Percentiles rank a stretch among this genome's conserved stretches.
phyloP scores from a whole-genome alignment of 1,140 invertebrate species.

The Mamestra configurata region DNA sequence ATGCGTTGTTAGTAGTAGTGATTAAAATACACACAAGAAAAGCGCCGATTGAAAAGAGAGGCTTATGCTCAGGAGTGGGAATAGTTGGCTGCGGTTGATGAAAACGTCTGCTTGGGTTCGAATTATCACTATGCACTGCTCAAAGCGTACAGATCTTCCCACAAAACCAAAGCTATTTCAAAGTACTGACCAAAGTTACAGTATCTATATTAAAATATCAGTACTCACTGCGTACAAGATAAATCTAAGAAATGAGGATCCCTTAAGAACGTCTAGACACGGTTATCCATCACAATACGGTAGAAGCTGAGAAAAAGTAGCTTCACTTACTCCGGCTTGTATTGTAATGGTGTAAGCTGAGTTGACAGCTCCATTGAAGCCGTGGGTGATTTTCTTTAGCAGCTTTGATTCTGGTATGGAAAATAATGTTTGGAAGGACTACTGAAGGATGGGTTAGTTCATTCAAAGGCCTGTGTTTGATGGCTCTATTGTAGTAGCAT shows the following conservation, averaged over 20 bases:
- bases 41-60: no score
- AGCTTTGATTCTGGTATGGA: background rate
- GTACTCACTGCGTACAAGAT: background rate
- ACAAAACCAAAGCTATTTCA: no score
- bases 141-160: no score
- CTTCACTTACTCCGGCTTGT: constrained; percentile 42
- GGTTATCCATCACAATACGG: constrained; percentile 16
- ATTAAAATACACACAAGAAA: no score
- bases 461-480: no score
- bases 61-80: no score
- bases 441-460: no score
- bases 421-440: constrained; percentile 61
- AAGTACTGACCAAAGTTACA: background rate
- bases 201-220: constrained; percentile 1
- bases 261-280: constrained; percentile 34
- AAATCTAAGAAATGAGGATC: background rate
- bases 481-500: no score
- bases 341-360: background rate
- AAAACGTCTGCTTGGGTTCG: no score
- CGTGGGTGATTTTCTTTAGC: background rate
- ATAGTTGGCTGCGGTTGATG: no score
- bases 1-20: no score
- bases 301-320: constrained; percentile 6
- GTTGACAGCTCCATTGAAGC: background rate
- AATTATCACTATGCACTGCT: no score